These are phyloP conservation scores for Mimumesa dahlbomi DNA, from an alignment of 2,888 invertebrate genomes.

Conservation along the genomic window DNA sequence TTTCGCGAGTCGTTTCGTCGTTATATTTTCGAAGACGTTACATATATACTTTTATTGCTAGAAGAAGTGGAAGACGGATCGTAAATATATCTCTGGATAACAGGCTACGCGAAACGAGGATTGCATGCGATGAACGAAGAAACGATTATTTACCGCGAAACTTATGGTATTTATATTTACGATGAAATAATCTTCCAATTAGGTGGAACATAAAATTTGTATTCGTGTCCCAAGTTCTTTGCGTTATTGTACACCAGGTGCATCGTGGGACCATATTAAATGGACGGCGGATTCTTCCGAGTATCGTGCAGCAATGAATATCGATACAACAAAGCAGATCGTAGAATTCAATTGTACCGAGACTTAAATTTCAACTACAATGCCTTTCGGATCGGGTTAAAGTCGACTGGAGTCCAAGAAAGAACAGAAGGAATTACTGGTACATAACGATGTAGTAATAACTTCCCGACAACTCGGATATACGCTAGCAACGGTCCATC, in stretches of 20 bases:
- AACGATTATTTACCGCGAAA: constrained; percentile 56
- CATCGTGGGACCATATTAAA: too few relatives aligned
- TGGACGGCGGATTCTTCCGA: too few relatives aligned
- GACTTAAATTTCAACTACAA: background rate
- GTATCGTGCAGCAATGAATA: too few relatives aligned
- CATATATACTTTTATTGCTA: constrained; percentile 41
- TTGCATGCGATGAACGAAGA: constrained; percentile 42
- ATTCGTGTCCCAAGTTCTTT: background rate
- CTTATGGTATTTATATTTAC: constrained; percentile 20
- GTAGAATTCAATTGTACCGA: too few relatives aligned
- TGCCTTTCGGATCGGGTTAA: background rate
- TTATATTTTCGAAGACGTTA: constrained; percentile 22
- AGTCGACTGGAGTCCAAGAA: constrained; percentile 9
- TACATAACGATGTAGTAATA: constrained; percentile 74
- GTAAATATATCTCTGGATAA: constrained; percentile 54
- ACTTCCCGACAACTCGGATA: constrained; percentile 71
- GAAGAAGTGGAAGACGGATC: constrained; percentile 44
- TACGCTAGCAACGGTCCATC: constrained; percentile 70
- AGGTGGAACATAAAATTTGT: constrained; percentile 31
- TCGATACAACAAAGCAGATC: too few relatives aligned
- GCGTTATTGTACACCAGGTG: too few relatives aligned
- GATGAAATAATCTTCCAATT: constrained; percentile 44
- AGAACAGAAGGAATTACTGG: constrained; percentile 17
- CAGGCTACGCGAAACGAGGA: constrained; percentile 33
- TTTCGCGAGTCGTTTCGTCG: constrained; percentile 28